Base-by-base conservation (phyloP, 1,140 invertebrate genomes). In the Penaeus chinensis region DNA sequence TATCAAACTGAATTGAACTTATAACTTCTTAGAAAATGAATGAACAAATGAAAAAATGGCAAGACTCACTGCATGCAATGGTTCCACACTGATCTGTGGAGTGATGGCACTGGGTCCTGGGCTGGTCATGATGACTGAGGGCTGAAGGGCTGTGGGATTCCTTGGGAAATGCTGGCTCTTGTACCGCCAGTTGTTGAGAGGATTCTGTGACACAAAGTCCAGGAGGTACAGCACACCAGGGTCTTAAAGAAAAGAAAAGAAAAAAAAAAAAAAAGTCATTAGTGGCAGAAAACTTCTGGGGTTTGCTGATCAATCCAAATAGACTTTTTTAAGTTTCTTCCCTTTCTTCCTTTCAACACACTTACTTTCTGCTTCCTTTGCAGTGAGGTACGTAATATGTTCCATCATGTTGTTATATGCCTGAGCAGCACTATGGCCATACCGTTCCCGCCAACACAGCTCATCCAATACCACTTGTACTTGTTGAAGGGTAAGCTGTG, bases 391-490 rank as follows among this genome's bases (percentile, higher is more conserved):
- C 0, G 95, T 93, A 66, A 97, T 94, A 91, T 97, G 96, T 11
- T 92, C 89, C 10, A 97, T 94, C 71, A 97, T 95, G 91, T 95
- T 96, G 89, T 96, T 95, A 91, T 97, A 98, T 0, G 96, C 95
- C 91, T 95, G 94, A n/a, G 95, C 93, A 0, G 96, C 94, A 16
- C 95, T 95, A 95, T 89, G 95, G 91, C 96, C 89, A 77, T 87
- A 90, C 10, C 84, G 85, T 42, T 90, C 89, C 32, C 89, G 88
- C 89, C 96, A 97, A 19, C 96, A 95, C 8, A 98, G 92, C 91
- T 98, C 97, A 91, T 98, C 96, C 66, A 98, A 92, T 91, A 97
- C 97, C 91, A 97, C 96, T 91, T 97, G 96, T 91, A 97, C 97
- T 92, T 97, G 96, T 92, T 96, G 95, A 78, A 96, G 93, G 10